Evolutionary conservation across 2,888 invertebrate species (phyloP).

Genomic region (Danaus chrysippus): DNA sequence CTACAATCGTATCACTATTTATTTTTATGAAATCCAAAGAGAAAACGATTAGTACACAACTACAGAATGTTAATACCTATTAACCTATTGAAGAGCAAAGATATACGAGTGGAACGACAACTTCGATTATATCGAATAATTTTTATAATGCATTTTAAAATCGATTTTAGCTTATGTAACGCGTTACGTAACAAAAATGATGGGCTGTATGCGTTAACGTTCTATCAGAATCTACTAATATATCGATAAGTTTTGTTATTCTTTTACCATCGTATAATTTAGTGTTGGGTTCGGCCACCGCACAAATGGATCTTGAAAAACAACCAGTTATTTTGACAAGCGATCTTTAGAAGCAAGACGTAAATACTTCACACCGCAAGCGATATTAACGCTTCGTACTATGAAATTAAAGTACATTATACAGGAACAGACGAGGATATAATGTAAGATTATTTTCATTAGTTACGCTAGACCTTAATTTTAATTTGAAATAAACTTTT

Average conservation of each 20-base stretch:
- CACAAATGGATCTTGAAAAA: slow-evolving; percentile 74
- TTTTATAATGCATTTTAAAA: slow-evolving; percentile 16
- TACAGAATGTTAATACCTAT: not conserved
- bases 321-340: slow-evolving; percentile 74
- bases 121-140: not conserved
- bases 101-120: not conserved
- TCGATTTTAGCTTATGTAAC: slow-evolving; percentile 32
- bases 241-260: slow-evolving; percentile 68
- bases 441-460: slow-evolving; percentile 56
- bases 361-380: slow-evolving; percentile 43
- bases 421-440: slow-evolving; percentile 32
- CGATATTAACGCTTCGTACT: slow-evolving; percentile 39
- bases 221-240: slow-evolving; percentile 60
- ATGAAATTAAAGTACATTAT: slow-evolving; percentile 43
- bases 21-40: too few relatives aligned
- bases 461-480: slow-evolving; percentile 74
- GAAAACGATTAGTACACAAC: not conserved
- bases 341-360: slow-evolving; percentile 47
- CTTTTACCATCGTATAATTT: slow-evolving; percentile 66
- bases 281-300: slow-evolving; percentile 57
- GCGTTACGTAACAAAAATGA: slow-evolving; percentile 35
- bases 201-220: slow-evolving; percentile 57
- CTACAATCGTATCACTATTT: too few relatives aligned
- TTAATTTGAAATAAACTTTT: slow-evolving; percentile 78
- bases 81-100: not conserved